Base-by-base conservation (phyloP, 37 sponge, comb jelly and placozoan species). In the Hormiphora californensis region DNA sequence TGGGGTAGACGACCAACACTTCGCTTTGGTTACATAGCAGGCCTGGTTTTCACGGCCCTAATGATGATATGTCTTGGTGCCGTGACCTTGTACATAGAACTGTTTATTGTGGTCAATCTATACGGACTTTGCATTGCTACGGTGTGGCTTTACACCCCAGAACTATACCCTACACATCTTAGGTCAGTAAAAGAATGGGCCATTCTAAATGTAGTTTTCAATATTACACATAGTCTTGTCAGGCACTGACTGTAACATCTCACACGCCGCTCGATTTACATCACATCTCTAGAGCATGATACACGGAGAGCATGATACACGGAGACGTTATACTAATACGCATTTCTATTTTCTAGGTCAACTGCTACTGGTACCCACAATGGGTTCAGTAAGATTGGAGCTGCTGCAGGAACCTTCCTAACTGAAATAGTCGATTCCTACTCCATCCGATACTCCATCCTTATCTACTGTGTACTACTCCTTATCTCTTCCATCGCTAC, bases 1-100 rank as follows among this genome's bases (percentile, higher is more conserved):
- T 57, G 61, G 61, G 61, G 61, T 28, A 57, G 61, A 57, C n/a
- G 61, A 57, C 61, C 61, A 57, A 57, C 61, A 5, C n/a, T 57
- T 28, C 27, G 61, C 30, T 57, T 28, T 30, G n/a, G 30, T 5
- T 57, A 28, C 61, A 28, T 23, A 30, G 61, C 30, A 19, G 61
- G 61, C n/a, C 61, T 57, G n/a, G 61, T 30, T 21, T 28, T 30
- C n/a, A 57, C 15, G 7, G 21, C 27, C 4, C 7, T 57, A 30
- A 23, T 57, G n/a, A 5, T 57, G 9, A 57, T 57, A 5, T 57
- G 61, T 57, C n/a, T 57, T 19, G 3, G 27, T 30, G 30, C 61
- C 27, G 61, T 57, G n/a, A 30, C 27, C 4, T 5, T 57, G 21
- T 57, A 57, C 61, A 57, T 57, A 5, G 27, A 57, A 23, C n/a